Evolutionary conservation across 2,113 vertebrate species (phyloP).

Genomic region (Entelurus aequoreus): DNA sequence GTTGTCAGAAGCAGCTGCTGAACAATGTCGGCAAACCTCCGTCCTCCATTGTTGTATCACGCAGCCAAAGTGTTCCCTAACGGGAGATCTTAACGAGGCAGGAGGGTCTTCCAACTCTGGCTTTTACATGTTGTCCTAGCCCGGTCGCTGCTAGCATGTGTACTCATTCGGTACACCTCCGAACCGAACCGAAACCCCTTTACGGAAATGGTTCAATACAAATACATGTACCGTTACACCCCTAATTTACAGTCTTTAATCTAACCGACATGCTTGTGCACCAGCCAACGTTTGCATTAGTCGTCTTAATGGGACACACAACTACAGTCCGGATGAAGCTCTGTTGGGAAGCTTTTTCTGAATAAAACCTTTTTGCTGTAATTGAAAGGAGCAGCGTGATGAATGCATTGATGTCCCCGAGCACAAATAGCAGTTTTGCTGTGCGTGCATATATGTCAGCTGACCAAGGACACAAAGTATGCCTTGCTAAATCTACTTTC

Average conservation of each 20-base stretch:
- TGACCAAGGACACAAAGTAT: background rate
- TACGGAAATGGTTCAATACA: no score
- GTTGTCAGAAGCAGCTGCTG: no score
- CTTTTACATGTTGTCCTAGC: no score
- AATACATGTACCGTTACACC: no score
- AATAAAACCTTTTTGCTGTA: constrained; percentile 8
- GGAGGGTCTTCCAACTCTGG: no score
- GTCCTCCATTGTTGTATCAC: no score
- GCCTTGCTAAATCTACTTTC: background rate
- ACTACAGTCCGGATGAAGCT: constrained; percentile 29
- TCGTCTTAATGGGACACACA: constrained; percentile 18
- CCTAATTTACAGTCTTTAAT: background rate
- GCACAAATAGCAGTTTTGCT: constrained; percentile 15
- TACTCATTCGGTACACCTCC: no score
- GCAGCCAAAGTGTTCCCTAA: no score
- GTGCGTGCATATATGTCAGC: constrained; percentile 6
- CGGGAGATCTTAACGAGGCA: no score
- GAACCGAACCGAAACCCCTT: no score
- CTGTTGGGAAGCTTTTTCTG: constrained; percentile 9
- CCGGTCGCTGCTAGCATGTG: no score
- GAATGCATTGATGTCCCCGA: constrained; percentile 24
- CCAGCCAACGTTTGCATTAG: background rate
- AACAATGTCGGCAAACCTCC: no score
- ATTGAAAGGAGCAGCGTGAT: constrained; percentile 26
- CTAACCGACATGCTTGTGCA: background rate